Evolutionary conservation across 2,888 invertebrate species (phyloP), one percentile per base, ranked within the genome.

Genomic region (Hermaeophaga mercurialis): DNA sequence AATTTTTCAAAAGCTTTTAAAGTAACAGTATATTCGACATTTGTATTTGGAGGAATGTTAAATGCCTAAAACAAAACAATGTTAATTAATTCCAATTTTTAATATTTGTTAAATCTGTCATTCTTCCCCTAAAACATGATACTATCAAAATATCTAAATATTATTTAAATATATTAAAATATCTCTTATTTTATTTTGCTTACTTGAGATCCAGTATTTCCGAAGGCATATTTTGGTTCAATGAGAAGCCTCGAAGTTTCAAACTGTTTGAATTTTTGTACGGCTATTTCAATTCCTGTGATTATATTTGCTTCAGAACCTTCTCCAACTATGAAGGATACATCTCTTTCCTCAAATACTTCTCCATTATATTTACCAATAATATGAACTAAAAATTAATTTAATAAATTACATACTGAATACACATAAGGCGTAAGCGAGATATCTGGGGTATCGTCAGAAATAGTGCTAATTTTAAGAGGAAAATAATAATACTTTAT

Each of bases 241-340:
- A 96, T 82, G 58, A 84, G 83, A 2, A 94, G 73, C 60, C 82
- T 80, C 0, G 94, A 90, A 56, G 84, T 87, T 77, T 97, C 96
- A 1, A 85, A 87, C 66, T 85, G 85, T 66, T 84, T 85, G 79
- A 98, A 94, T 73, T 88, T 89, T 65, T 87, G 85, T 2, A 96
- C 72, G 0, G 91, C 93, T 59, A 82, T 81, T 75, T 96, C 95
- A 8, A 96, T 76, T 7, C 96, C 97, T 48, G 87, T 85, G 26
- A 92, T 84, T 19, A 98, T 78, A 58, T 87, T 86, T 45, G 79
- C 77, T 59, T 90, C 90, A 50, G 80, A 81, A 6, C 93, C 95
- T 78, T 97, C 96, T 0, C 97, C 97, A 14, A 96, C 79, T 11
- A 81, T 78, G 77, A 96, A 98, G 18, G 86, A 84, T 0, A 94